phyloP scores from a whole-genome alignment of 2,113 vertebrate species.

The Grallaria varia region DNA sequence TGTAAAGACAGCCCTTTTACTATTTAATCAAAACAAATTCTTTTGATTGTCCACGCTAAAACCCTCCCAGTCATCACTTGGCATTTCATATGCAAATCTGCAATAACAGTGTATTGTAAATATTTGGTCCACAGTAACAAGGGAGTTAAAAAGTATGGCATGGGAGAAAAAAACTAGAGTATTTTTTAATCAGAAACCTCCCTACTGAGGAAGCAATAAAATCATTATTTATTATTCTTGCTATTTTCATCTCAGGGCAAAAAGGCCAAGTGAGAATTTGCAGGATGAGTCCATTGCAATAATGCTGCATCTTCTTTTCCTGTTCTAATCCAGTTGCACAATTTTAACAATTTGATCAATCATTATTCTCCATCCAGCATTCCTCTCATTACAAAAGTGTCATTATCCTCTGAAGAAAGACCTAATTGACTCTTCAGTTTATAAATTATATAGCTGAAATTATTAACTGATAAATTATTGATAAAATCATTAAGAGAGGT shows the following conservation, averaged over 20 bases:
- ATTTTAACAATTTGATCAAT: background rate
- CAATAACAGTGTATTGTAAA: background rate
- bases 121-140: background rate
- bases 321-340: background rate
- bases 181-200: background rate
- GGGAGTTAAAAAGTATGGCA: background rate
- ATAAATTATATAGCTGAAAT: background rate
- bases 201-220: background rate
- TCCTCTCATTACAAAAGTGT: background rate
- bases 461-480: conserved; percentile 20
- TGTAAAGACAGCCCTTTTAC: background rate
- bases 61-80: background rate
- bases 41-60: background rate
- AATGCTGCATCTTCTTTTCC: background rate
- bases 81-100: background rate
- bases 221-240: background rate
- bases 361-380: background rate
- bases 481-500: background rate
- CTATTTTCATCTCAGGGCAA: background rate
- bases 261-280: background rate
- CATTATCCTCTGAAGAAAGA: background rate
- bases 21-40: background rate
- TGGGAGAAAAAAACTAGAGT: rapidly evolving
- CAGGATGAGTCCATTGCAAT: background rate
- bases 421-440: background rate